Base-by-base conservation (phyloP, 2,113 vertebrate species). In the Rana temporaria region DNA sequence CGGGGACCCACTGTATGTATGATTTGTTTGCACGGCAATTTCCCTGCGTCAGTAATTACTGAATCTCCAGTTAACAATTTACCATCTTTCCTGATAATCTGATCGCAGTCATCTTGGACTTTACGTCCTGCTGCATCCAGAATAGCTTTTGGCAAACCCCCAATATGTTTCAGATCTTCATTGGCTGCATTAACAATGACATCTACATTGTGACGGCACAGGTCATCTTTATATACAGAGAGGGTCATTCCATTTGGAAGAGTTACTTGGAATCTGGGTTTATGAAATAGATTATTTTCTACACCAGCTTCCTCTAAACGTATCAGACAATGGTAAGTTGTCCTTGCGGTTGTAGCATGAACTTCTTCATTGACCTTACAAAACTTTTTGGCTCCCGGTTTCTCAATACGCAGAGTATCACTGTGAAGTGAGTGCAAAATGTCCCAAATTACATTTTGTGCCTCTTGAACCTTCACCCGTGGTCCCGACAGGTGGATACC, bases 1-100 rank as follows among this genome's bases (percentile, higher is more conserved):
- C 0, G 38, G 48, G 96, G 95, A 34, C 86, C 94, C 0, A 96
- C 89, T 0, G 90, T 93, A 0, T 96, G 95, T 57, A 98, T 93
- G 12, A 98, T 56, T 0, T 89, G 89, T 68, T 84, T 91, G 85
- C 94, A 98, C 0, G 79, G 87, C 0, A 97, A 93, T 0, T 20
- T 88, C 0, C 95, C 87, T 0, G 94, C 90, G 0, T 66, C 1
- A 0, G 94, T 94, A 38, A 95, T 82, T 19, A 90, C 70, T 0
- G 85, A 91, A 0, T 65, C 18, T 0, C 95, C 94, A 0, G 89
- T 77, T 1, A 67, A 85, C 1, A 96, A n/a, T 0, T 0, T 11
- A 19, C 91, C 90, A 9, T 5, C 24, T 0, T 0, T 65, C 26
- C 4, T 80, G 19, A 95, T 86, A 53, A 92, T 38, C 63, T 82